Percentiles rank a stretch among this genome's conserved stretches.
Conservation (phyloP, 1,140 invertebrate genomes). For the Bemisia tabaci region DNA sequence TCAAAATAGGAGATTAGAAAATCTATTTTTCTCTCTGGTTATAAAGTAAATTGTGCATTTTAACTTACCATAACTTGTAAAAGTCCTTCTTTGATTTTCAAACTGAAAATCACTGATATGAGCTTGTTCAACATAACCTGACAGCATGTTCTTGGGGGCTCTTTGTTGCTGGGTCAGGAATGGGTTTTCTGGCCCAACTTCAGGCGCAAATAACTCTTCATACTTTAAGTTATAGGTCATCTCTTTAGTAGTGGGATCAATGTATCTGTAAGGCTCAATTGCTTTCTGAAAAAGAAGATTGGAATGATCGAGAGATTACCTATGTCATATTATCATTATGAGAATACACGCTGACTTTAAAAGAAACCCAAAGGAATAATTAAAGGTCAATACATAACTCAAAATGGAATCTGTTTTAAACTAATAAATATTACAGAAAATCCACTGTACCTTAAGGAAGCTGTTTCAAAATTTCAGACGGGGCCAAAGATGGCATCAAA, state of each 20-base stretch:
- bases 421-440: no score
- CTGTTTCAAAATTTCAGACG: no score
- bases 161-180: slow-evolving; percentile 78
- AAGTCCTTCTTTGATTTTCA: slow-evolving; percentile 93
- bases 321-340: slow-evolving; percentile 12
- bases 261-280: slow-evolving; percentile 12
- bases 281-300: not conserved
- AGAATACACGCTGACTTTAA: slow-evolving; percentile 5
- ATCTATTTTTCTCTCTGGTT: no score
- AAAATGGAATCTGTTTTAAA: no score
- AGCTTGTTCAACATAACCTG: slow-evolving; percentile 89
- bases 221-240: slow-evolving; percentile 85
- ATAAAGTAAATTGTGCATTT: no score
- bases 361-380: slow-evolving; percentile 14
- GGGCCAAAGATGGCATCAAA: no score
- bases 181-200: slow-evolving; percentile 81
- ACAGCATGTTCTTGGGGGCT: slow-evolving; percentile 77
- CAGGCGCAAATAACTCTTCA: slow-evolving; percentile 88
- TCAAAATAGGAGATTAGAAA: no score
- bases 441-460: no score
- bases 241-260: slow-evolving; percentile 64
- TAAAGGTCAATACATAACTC: no score
- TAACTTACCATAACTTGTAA: slow-evolving; percentile 75
- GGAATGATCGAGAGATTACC: slow-evolving; percentile 2
- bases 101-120: slow-evolving; percentile 96